Percentiles rank a stretch among this genome's conserved stretches.
These are phyloP conservation scores for Melinaea menophilus DNA, from an alignment of 2,888 invertebrate species.

Conservation along the genomic window DNA sequence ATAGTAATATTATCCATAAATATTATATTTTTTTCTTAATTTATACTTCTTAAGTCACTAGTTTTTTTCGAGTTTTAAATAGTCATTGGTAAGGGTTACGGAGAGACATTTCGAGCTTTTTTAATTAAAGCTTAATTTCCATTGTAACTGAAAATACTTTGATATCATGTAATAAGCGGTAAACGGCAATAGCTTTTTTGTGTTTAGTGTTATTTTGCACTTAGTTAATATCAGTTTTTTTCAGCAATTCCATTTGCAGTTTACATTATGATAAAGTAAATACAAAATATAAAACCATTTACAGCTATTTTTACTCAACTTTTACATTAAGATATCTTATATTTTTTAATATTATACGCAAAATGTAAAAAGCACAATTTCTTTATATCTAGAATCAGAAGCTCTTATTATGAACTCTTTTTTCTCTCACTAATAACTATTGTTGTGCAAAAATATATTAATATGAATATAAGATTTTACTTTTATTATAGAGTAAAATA, in stretches of 20 bases:
- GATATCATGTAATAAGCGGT: conserved; percentile 52
- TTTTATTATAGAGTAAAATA: no score
- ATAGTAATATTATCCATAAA: no score
- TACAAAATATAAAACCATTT: conserved; percentile 2
- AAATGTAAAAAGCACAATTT: background rate
- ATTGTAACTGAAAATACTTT: conserved; percentile 37
- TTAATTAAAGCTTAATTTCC: conserved; percentile 1
- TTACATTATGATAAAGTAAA: background rate
- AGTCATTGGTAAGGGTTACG: no score
- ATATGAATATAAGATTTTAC: no score
- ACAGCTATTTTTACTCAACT: background rate
- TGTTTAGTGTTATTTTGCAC: conserved; percentile 19
- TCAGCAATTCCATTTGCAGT: conserved; percentile 7
- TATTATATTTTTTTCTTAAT: no score
- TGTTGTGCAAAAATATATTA: no score
- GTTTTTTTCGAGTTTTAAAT: no score
- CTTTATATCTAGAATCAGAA: no score
- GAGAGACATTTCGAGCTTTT: no score
- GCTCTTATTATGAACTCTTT: no score
- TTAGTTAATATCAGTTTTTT: conserved; percentile 8
- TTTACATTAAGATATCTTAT: background rate
- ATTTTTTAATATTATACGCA: background rate
- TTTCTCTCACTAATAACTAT: no score
- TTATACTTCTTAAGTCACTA: no score
- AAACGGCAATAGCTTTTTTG: conserved; percentile 30